Percentiles rank a stretch among this genome's conserved stretches.
Conservation (phyloP, 2,888 invertebrate species). For the Sesia bembeciformis region DNA sequence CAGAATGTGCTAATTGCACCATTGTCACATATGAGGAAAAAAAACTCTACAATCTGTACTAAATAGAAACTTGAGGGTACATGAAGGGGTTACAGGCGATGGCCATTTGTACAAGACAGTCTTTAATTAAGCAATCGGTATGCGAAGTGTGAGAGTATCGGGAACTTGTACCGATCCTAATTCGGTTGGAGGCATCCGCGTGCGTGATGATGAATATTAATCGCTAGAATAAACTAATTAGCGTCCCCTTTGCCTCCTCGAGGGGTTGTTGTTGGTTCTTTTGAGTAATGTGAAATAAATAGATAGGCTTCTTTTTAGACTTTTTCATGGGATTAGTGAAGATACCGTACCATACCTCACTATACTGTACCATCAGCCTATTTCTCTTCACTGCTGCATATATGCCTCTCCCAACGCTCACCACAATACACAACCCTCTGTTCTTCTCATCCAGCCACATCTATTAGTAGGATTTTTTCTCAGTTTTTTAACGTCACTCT, state of each 20-base stretch:
- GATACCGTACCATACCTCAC: background rate
- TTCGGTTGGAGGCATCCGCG: constrained; percentile 1
- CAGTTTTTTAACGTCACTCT: no score
- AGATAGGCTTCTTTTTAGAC: background rate
- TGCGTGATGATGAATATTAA: constrained; percentile 9
- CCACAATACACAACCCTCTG: no score
- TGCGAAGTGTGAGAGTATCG: background rate
- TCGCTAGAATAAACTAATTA: constrained; percentile 1
- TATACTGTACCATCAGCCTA: no score
- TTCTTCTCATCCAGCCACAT: no score
- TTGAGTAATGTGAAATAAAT: background rate
- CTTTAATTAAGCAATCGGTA: background rate
- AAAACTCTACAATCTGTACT: no score
- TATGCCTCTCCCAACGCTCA: no score
- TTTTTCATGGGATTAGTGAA: background rate
- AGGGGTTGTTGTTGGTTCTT: background rate
- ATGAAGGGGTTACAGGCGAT: no score
- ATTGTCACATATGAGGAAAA: no score
- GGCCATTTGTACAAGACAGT: background rate
- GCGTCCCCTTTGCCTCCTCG: background rate
- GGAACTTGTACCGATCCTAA: constrained; percentile 1
- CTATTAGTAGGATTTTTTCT: no score
- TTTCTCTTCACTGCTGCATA: no score
- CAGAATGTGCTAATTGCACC: no score
- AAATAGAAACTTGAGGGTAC: no score